Evolutionary conservation across 1,140 invertebrate genomes (phyloP).

Genomic region (Drosophila ogumai): DNA sequence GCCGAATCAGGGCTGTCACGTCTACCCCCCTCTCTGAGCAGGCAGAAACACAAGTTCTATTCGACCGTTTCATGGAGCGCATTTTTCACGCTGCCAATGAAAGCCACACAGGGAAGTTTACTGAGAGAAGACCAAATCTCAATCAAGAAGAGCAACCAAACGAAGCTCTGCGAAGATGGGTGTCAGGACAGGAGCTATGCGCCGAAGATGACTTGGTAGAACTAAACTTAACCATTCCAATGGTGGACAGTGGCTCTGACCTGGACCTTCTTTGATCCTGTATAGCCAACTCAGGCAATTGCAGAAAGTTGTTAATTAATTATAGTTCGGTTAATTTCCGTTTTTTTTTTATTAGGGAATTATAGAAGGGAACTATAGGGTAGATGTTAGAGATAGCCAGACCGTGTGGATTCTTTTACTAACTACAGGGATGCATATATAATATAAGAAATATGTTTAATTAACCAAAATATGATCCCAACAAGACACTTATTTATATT

Average conservation of each 20-base stretch:
- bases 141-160: background rate
- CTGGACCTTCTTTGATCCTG: background rate
- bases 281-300: background rate
- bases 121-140: background rate
- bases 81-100: background rate
- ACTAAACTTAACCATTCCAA: background rate
- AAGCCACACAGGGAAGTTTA: rapidly evolving
- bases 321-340: background rate
- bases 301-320: background rate
- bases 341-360: background rate
- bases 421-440: no score
- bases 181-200: background rate
- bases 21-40: background rate
- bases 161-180: background rate
- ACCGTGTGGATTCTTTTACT: no score
- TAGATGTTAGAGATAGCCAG: background rate
- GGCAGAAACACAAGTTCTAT: rapidly evolving
- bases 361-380: background rate
- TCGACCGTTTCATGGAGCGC: background rate
- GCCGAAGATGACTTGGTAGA: background rate
- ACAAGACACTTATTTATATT: no score
- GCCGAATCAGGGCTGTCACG: background rate
- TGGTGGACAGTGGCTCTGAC: background rate
- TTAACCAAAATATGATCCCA: no score
- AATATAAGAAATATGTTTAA: no score